A percentile compares a stretch with the other conserved stretches of the same genome.
Evolutionary conservation across 2,888 invertebrate genomes (phyloP).

Genomic region (Epinotia nisella): DNA sequence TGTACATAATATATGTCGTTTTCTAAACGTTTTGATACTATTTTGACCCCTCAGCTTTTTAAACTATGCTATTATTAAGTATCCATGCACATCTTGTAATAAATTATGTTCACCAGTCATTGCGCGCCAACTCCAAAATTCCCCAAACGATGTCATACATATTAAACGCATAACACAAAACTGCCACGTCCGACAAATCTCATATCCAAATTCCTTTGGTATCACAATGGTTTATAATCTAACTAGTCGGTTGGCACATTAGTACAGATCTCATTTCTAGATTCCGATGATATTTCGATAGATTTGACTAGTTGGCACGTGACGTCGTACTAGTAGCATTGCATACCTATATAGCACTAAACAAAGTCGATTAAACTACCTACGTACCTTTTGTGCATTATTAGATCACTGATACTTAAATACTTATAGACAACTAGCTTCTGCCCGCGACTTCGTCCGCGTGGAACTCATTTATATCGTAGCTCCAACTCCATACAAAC

Average conservation of each 20-base stretch:
- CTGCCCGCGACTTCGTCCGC: no score
- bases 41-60: no score
- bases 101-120: background rate
- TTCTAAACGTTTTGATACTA: no score
- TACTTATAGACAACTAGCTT: no score
- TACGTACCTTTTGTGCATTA: no score
- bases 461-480: no score
- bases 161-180: constrained; percentile 6
- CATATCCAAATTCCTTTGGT: constrained; percentile 13
- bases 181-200: background rate
- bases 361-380: background rate
- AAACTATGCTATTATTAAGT: no score
- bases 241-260: background rate
- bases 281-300: background rate
- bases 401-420: no score
- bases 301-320: background rate
- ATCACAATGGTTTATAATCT: background rate
- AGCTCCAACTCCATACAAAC: no score
- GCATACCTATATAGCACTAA: background rate
- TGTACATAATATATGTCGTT: no score
- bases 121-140: background rate
- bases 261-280: background rate
- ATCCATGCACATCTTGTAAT: background rate
- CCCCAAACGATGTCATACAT: background rate
- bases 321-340: background rate